Conservation (phyloP, 2,888 invertebrate species). For the Mesochorus sp. region DNA sequence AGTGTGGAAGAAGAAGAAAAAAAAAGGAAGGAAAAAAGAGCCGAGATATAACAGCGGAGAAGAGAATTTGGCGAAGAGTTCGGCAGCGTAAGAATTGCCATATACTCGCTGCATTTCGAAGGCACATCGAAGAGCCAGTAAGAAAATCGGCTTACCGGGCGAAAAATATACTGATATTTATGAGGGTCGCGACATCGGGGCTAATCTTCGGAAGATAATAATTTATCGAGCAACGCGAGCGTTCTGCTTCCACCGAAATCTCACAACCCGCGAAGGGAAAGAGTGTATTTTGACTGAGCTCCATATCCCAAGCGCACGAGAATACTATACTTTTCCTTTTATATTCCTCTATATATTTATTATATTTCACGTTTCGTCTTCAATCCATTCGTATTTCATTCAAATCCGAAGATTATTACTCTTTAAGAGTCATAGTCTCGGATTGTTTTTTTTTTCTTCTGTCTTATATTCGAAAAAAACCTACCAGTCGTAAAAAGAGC, state of each 20-base stretch:
- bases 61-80: constrained; percentile 72
- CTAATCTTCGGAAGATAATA: constrained; percentile 81
- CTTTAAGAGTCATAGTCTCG: constrained; percentile 27
- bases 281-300: constrained; percentile 61
- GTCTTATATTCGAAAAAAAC: neutral
- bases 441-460: neutral
- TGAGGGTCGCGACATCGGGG: constrained; percentile 81
- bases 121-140: constrained; percentile 75
- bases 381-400: constrained; percentile 58
- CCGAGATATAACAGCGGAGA: neutral
- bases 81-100: constrained; percentile 72
- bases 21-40: constrained; percentile 27
- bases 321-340: constrained; percentile 44
- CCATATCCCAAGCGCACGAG: constrained; percentile 8
- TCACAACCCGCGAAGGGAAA: constrained; percentile 38
- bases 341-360: constrained; percentile 62
- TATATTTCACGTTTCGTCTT: constrained; percentile 65
- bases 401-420: constrained; percentile 42
- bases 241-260: constrained; percentile 35
- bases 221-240: constrained; percentile 76
- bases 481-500: no score
- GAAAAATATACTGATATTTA: constrained; percentile 81
- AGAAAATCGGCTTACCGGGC: constrained; percentile 81
- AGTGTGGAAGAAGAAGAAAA: constrained; percentile 28
- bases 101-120: constrained; percentile 75